Base-by-base conservation (phyloP, 2,888 invertebrate genomes). In the Drosophila algonquin region DNA sequence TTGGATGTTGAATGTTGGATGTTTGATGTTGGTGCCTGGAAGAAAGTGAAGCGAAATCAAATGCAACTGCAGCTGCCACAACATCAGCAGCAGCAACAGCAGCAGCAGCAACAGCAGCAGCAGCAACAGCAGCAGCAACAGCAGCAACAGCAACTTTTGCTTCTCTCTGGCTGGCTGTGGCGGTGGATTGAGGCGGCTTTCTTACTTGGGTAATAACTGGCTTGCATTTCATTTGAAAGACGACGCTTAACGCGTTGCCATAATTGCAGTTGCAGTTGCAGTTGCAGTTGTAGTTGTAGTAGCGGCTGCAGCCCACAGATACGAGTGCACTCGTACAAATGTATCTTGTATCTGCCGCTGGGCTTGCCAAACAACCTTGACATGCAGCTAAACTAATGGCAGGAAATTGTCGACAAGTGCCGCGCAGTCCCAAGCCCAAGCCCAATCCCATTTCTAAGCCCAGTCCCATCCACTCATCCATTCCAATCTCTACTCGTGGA, bases 321-420 rank as follows among this genome's bases (percentile, higher is more conserved):
- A 6, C 40, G 40, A n/a, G 40, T 51, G 46, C 24, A 53, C 16
- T 63, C 30, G 53, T 57, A 65, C 47, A 53, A 57, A 57, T 44
- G 67, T 56, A 56, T 50, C 54, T 27, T 44, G 67, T 56, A 53
- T 50, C 54, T 27, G 58, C 61, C 57, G 69, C 73, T 85, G 83
- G 86, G 86, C 79, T 85, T 85, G 86, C 79, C 83, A 57, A 76
- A 81, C 87, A 86, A 83, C 86, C 83, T 86, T 84, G 83, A 84
- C 76, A 83, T 83, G 86, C 71, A 72, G 79, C 76, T 64, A 71
- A 86, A 79, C 79, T 84, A 84, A 84, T 84, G 83, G 79, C 83
- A 86, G 83, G 83, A 84, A 84, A 83, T 77, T 70, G 79, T 64
- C 81, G 79, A 75, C 87, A 83, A 83, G 80, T 86, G 83, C 77